Evolutionary conservation across 2,797 vertebrate species (phyloP), one percentile per base, ranked within the genome.

Genomic region (Apodemus agrarius): DNA sequence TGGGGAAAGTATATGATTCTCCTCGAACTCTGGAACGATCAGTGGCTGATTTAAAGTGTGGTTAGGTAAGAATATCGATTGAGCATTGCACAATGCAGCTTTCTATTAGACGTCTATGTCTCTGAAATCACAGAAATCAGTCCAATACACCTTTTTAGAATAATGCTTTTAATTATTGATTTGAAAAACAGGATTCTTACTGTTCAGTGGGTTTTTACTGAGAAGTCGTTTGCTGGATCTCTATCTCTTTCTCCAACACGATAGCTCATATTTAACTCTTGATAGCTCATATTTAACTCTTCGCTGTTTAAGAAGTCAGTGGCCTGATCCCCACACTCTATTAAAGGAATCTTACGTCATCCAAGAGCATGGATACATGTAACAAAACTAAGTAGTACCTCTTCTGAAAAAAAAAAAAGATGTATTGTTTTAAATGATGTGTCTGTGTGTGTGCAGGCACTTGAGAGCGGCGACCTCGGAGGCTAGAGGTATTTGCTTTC

Each of bases 151-250:
- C 79, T 97, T 94, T 82, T 74, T 96, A 98, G 98, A 96, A 94
- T 78, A 85, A 43, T 69, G 52, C 95, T 29, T 98, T 98, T 98
- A 96, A 97, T 98, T 93, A 92, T 75, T 72, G 92, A 76, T 85
- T 93, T 89, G 84, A 52, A 96, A 49, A 69, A 94, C 19, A 79
- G 90, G 17, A 12, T 19, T 90, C 54, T 96, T 72, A 89, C 59
- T 34, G 87, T 87, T 96, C 46, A 74, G 26, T 4, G 63, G 65
- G 92, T 61, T 61, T 40, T 95, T 40, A 94, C 79, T 26, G 75
- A 46, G 49, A 43, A 65, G 57, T 96, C 95, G 49, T 57, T 76
- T n/a, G 87, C 72, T 92, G 24, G 90, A 59, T 90, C 93, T 75
- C 49, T 82, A 43, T 40, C 19, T 49, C 29, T 54, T 65, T 96